Conservation (phyloP, 2,888 invertebrate genomes). For the Hirtodrosophila histrioides region DNA sequence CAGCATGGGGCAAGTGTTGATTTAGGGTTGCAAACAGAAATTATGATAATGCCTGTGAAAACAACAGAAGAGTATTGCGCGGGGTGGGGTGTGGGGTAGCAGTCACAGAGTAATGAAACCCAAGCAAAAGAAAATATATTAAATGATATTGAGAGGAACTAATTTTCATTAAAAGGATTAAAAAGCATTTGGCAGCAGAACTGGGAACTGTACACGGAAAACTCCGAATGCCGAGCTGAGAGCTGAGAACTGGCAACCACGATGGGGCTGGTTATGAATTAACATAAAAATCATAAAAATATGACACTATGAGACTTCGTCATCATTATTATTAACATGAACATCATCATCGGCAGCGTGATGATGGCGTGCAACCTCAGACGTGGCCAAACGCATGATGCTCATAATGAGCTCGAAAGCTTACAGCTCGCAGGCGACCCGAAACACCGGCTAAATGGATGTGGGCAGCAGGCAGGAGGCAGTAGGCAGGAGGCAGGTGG, state of each 20-base stretch:
- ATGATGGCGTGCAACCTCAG: constrained; percentile 6
- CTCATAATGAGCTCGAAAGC: constrained; percentile 50
- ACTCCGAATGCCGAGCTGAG: background rate
- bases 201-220: background rate
- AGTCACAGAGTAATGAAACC: constrained; percentile 42
- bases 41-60: constrained; percentile 82
- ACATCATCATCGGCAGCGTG: constrained; percentile 4
- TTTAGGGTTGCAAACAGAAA: constrained; percentile 83
- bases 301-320: constrained; percentile 65
- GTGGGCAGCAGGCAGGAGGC: constrained; percentile 6
- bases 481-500: constrained; percentile 5
- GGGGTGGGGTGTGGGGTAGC: background rate
- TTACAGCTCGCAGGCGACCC: constrained; percentile 36
- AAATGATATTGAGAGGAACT: constrained; percentile 82
- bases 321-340: constrained; percentile 17
- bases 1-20: constrained; percentile 76
- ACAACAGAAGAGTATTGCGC: constrained; percentile 53
- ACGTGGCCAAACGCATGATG: constrained; percentile 55
- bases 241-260: constrained; percentile 22
- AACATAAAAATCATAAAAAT: constrained; percentile 82
- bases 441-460: constrained; percentile 52
- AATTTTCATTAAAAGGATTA: constrained; percentile 84
- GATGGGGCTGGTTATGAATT: constrained; percentile 68
- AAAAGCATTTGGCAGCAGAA: constrained; percentile 70
- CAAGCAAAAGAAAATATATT: constrained; percentile 80